Percentiles rank a stretch among this genome's conserved stretches.
Evolutionary conservation across 2,888 invertebrate species (phyloP).

Genomic region (Sycophila texana): DNA sequence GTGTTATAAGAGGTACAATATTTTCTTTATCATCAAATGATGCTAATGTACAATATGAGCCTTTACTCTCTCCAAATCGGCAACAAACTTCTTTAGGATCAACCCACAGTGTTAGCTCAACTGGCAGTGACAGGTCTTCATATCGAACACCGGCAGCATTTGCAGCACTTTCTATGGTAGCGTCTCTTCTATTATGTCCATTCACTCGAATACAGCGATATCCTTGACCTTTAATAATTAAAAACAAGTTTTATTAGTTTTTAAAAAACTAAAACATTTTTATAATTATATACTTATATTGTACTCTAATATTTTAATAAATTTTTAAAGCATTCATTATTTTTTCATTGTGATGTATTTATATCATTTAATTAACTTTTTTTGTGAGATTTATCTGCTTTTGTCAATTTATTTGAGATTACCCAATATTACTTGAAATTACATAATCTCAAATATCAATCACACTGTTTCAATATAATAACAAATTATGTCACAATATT

Average conservation of each 20-base stretch:
- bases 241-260: background rate
- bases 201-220: conserved; percentile 85
- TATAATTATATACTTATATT: background rate
- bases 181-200: conserved; percentile 81
- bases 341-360: background rate
- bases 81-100: conserved; percentile 82
- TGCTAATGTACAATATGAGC: conserved; percentile 80
- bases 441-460: conserved; percentile 4
- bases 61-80: conserved; percentile 80
- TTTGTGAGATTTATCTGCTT: background rate
- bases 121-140: conserved; percentile 80
- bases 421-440: conserved; percentile 21
- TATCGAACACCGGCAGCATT: conserved; percentile 80
- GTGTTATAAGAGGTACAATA: conserved; percentile 58
- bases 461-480: background rate
- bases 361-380: too few relatives aligned
- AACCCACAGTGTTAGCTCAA: conserved; percentile 86
- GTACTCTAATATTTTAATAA: background rate
- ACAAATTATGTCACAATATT: too few relatives aligned
- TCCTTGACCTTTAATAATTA: conserved; percentile 78
- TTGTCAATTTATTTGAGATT: background rate
- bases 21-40: conserved; percentile 76
- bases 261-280: background rate
- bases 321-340: background rate
- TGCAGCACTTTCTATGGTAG: conserved; percentile 81